Conservation (phyloP, 2,888 invertebrate genomes). For the Lypha dubia region DNA sequence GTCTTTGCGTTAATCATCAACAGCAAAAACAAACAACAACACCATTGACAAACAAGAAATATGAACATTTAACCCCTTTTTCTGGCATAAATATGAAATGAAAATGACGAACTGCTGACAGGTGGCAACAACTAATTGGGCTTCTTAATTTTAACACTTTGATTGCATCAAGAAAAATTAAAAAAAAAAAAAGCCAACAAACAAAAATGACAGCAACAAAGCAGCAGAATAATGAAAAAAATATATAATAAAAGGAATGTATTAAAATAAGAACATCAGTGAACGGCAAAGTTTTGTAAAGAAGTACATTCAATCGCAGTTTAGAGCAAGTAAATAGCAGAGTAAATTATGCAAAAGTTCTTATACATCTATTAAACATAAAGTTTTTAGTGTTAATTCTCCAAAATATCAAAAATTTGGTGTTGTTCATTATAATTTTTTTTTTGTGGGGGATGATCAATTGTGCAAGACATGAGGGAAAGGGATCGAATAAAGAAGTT, state of each 20-base stretch:
- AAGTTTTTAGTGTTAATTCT: no score
- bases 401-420: no score
- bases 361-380: no score
- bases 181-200: background rate
- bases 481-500: no score
- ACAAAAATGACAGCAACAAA: no score
- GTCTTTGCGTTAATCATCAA: slow-evolving; percentile 40
- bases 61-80: slow-evolving; percentile 67
- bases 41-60: slow-evolving; percentile 63
- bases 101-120: slow-evolving; percentile 84
- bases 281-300: background rate
- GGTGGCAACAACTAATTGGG: slow-evolving; percentile 84
- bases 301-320: background rate
- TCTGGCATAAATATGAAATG: slow-evolving; percentile 68
- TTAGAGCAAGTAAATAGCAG: slow-evolving; percentile 13
- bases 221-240: slow-evolving; percentile 27
- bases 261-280: slow-evolving; percentile 32
- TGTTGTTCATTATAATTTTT: no score
- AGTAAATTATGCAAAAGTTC: no score
- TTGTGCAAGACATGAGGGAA: no score
- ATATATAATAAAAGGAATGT: slow-evolving; percentile 39
- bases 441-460: no score
- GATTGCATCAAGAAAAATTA: slow-evolving; percentile 49
- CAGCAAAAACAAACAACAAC: no score
- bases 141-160: slow-evolving; percentile 80